Evolutionary conservation across 1,140 invertebrate species (phyloP).

Genomic region (Meloidogyne hapla): DNA sequence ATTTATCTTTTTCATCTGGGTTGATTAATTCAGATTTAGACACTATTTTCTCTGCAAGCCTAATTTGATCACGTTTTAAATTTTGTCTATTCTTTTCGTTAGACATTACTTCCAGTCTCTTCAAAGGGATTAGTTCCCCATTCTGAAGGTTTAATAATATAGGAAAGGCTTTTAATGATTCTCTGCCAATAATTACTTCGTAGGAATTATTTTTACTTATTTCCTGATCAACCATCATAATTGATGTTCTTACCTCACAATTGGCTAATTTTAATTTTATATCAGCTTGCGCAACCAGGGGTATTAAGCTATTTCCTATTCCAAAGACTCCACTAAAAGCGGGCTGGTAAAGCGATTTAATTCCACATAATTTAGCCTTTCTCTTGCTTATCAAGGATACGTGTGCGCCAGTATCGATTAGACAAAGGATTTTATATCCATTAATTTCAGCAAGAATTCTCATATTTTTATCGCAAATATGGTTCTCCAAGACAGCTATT

Average conservation of each 20-base stretch:
- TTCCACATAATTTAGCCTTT: background rate
- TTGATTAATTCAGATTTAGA: too few relatives aligned
- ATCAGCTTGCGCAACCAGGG: background rate
- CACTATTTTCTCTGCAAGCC: too few relatives aligned
- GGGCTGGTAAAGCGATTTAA: background rate
- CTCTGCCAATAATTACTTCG: conserved; percentile 8
- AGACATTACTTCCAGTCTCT: too few relatives aligned
- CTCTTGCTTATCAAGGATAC: background rate
- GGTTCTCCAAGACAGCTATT: too few relatives aligned
- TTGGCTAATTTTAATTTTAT: background rate
- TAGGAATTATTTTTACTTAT: background rate
- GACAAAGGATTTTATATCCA: background rate
- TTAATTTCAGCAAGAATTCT: background rate
- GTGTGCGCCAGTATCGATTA: conserved; percentile 8
- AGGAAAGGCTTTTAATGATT: background rate
- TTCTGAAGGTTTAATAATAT: background rate
- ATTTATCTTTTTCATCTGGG: background rate
- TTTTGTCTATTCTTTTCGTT: too few relatives aligned
- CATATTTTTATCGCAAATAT: background rate
- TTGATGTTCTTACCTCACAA: background rate
- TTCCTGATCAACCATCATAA: background rate
- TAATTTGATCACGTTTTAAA: too few relatives aligned
- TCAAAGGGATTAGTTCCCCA: background rate
- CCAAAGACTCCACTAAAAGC: conserved; percentile 3
- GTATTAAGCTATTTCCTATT: background rate